A percentile compares a stretch with the other conserved stretches of the same genome.
Evolutionary conservation across 2,888 invertebrate species (phyloP).

Genomic region (Calliscelio sp.): DNA sequence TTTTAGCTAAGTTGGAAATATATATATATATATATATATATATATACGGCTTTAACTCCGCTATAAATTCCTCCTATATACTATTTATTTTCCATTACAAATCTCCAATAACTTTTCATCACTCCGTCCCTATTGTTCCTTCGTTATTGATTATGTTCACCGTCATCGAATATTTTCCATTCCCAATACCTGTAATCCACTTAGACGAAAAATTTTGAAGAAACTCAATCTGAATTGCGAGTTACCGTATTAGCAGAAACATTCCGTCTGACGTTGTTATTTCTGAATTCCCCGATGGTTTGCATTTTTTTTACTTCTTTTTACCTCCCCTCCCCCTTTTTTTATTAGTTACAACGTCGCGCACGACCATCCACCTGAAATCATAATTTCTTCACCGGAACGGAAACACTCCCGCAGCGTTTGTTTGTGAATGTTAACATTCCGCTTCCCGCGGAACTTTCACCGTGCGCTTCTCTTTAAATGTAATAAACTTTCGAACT

Average conservation of each 20-base stretch:
- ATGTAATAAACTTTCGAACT: slow-evolving; percentile 67
- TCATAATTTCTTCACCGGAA: slow-evolving; percentile 56
- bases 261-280: not conserved
- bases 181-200: too few relatives aligned
- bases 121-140: too few relatives aligned
- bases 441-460: slow-evolving; percentile 45
- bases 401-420: slow-evolving; percentile 47
- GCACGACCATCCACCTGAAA: slow-evolving; percentile 28
- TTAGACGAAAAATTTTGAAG: not conserved
- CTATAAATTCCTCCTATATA: too few relatives aligned
- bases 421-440: slow-evolving; percentile 56
- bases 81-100: too few relatives aligned
- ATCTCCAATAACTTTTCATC: too few relatives aligned
- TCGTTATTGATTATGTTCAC: too few relatives aligned
- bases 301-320: slow-evolving; percentile 2
- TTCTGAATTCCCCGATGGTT: slow-evolving; percentile 4
- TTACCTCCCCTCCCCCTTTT: too few relatives aligned
- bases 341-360: slow-evolving; percentile 13
- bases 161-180: too few relatives aligned
- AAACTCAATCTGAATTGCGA: not conserved
- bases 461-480: slow-evolving; percentile 50
- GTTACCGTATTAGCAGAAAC: not conserved
- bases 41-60: too few relatives aligned
- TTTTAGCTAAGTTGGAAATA: too few relatives aligned
- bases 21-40: too few relatives aligned